These are phyloP conservation scores for Oreortyx pictus DNA, from an alignment of 2,797 vertebrate species.

Conservation along the genomic window DNA sequence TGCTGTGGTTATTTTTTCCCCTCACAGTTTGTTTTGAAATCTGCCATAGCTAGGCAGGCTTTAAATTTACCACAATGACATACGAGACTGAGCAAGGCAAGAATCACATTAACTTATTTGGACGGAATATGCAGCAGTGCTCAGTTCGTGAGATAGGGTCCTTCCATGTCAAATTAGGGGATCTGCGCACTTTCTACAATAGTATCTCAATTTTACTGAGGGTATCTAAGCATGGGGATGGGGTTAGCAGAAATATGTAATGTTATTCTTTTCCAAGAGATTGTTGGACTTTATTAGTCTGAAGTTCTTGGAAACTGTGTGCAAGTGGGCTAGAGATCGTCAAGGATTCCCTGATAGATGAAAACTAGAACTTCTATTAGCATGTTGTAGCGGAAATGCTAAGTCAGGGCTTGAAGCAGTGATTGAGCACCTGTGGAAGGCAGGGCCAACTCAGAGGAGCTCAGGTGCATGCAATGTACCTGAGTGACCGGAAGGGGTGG, in stretches of 20 bases:
- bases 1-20: neutral
- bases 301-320: neutral
- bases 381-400: too few relatives aligned
- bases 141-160: neutral
- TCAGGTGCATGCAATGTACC: too few relatives aligned
- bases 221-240: neutral
- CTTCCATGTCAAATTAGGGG: neutral
- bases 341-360: neutral
- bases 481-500: too few relatives aligned
- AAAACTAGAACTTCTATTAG: neutral
- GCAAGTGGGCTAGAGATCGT: neutral
- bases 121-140: neutral
- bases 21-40: neutral
- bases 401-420: too few relatives aligned
- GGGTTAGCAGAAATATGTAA: neutral
- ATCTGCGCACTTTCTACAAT: neutral
- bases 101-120: neutral
- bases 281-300: neutral
- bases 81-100: neutral
- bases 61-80: neutral
- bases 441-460: too few relatives aligned
- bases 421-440: too few relatives aligned
- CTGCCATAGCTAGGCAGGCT: neutral
- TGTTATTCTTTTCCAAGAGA: neutral
- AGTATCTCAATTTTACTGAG: neutral